These are phyloP conservation scores for Eucriotettix oculatus DNA, from an alignment of 2,888 invertebrate species.

Conservation along the genomic window DNA sequence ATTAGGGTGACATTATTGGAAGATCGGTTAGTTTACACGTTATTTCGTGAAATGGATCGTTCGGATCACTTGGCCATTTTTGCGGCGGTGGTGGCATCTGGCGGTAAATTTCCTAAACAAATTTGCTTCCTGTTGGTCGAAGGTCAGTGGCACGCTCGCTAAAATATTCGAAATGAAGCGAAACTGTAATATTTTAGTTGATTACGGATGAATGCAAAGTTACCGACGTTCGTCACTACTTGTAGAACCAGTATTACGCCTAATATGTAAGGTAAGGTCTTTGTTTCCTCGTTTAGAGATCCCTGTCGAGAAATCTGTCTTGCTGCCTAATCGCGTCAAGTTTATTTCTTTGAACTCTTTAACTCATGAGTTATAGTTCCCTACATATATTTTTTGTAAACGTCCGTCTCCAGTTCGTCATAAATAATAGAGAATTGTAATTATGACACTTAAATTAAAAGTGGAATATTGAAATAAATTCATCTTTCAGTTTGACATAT, in stretches of 20 bases:
- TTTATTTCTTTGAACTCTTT: not conserved
- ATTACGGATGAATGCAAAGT: constrained; percentile 9
- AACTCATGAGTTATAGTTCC: not conserved
- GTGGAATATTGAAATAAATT: not conserved
- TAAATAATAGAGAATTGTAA: not conserved
- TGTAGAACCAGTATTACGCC: not conserved
- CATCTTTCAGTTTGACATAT: constrained; percentile 6
- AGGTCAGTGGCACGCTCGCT: constrained; percentile 22
- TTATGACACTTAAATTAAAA: not conserved
- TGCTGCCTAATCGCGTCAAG: constrained; percentile 4
- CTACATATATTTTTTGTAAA: not conserved
- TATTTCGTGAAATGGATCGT: no score
- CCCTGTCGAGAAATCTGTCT: not conserved
- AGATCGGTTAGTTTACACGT: no score
- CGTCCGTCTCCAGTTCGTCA: no score
- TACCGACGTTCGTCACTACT: not conserved
- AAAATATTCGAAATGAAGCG: constrained; percentile 11
- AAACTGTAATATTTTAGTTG: constrained; percentile 8
- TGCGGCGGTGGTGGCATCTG: constrained; percentile 6
- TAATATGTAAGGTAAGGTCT: not conserved
- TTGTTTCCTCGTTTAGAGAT: not conserved
- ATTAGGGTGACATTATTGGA: no score
- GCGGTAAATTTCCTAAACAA: constrained; percentile 9
- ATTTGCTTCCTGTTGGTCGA: constrained; percentile 20
- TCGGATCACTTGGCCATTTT: no score